These are phyloP conservation scores for Ardeotis arabs DNA, from an alignment of 2,113 vertebrate genomes.

Conservation along the genomic window DNA sequence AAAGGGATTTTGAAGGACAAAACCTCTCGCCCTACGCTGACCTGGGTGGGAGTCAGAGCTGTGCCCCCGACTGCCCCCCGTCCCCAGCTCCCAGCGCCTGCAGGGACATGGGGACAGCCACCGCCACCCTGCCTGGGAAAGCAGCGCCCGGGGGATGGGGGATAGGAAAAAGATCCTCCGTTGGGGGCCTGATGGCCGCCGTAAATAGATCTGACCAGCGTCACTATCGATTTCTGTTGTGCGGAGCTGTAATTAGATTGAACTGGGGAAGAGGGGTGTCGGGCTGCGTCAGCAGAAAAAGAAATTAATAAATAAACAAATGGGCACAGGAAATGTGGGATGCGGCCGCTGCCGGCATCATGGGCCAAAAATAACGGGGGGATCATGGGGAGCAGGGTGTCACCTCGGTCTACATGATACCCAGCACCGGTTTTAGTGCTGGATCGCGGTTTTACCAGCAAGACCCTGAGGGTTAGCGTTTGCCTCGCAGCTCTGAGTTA, in stretches of 20 bases:
- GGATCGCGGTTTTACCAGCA: not conserved
- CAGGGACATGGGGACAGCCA: not conserved
- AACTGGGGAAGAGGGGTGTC: constrained; percentile 69
- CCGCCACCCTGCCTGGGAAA: not conserved
- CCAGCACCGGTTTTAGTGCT: rapidly evolving
- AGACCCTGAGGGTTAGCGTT: not conserved
- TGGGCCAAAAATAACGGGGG: not conserved
- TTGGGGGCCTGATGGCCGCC: constrained; percentile 77
- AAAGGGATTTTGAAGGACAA: not conserved
- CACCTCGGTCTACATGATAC: not conserved
- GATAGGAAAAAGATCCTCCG: constrained; percentile 80
- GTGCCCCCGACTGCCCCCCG: rapidly evolving
- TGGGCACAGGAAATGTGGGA: constrained; percentile 7
- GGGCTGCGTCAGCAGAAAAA: constrained; percentile 84
- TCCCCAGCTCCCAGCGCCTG: not conserved
- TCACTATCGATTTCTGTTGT: constrained; percentile 83
- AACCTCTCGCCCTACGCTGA: rapidly evolving
- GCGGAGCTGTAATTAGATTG: constrained; percentile 91
- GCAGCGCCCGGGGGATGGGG: constrained; percentile 47
- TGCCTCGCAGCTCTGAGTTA: not conserved
- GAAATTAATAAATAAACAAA: constrained; percentile 62
- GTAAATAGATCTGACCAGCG: constrained; percentile 86
- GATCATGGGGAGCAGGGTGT: not conserved
- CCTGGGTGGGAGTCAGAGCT: not conserved
- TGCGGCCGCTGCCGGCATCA: rapidly evolving